phyloP scores from a whole-genome alignment of 2,113 vertebrate species.

The Apus apus region DNA sequence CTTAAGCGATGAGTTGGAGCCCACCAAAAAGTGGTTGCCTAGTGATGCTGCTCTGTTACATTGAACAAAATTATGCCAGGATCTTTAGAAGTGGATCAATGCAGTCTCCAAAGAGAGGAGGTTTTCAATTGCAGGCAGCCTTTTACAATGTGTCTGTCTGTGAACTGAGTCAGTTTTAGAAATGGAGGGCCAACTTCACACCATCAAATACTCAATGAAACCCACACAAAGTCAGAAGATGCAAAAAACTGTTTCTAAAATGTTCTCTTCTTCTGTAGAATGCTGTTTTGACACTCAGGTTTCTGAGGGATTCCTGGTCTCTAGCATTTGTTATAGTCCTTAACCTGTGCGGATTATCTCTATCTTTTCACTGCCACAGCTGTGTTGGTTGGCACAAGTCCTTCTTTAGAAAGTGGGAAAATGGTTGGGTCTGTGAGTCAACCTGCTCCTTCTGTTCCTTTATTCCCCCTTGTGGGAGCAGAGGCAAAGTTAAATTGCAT shows the following conservation, averaged over 20 bases:
- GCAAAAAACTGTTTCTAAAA: neutral
- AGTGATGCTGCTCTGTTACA: constrained; percentile 8
- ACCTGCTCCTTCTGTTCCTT: neutral
- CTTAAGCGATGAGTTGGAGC: constrained; percentile 34
- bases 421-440: neutral
- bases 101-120: neutral
- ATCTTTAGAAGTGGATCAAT: constrained; percentile 2
- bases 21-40: constrained; percentile 42
- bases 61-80: neutral
- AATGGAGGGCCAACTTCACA: neutral
- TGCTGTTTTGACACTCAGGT: neutral
- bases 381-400: neutral
- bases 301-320: neutral
- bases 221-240: neutral
- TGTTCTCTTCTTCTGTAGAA: neutral
- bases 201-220: neutral
- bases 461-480: neutral
- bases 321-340: neutral
- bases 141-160: neutral
- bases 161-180: neutral
- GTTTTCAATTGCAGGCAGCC: neutral
- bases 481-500: constrained; percentile 4
- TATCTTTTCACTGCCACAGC: neutral
- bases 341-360: neutral
- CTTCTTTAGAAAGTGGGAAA: constrained; percentile 8